phyloP scores from a whole-genome alignment of 53 echinoderm and acorn worm genomes.

The Patiria pectinifera region DNA sequence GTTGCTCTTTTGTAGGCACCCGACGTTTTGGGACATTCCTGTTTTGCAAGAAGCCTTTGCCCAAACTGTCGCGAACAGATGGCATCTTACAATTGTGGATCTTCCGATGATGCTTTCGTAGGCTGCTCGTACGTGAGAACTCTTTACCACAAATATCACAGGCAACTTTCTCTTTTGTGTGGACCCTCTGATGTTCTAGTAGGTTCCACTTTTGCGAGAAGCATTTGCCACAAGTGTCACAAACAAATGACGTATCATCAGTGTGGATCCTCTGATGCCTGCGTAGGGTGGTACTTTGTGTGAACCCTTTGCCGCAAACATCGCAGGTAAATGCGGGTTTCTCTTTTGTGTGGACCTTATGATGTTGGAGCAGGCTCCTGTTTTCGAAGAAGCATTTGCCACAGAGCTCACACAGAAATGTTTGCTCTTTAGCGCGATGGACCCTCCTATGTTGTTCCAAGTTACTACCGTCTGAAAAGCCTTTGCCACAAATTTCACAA shows the following conservation, averaged over 20 bases:
- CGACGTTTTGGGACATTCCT: background rate
- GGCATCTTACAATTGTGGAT: background rate
- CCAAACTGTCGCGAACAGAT: background rate
- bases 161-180: background rate
- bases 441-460: no score
- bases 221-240: background rate
- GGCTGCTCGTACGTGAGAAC: background rate
- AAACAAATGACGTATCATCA: background rate
- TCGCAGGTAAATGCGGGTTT: background rate
- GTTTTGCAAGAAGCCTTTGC: background rate
- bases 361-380: no score
- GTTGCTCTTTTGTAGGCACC: no score
- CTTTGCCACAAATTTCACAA: no score
- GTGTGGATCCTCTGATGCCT: background rate
- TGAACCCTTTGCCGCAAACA: background rate
- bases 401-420: no score
- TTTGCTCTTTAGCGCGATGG: no score
- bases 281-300: background rate
- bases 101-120: background rate
- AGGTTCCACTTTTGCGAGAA: background rate
- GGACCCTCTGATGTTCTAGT: background rate
- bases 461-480: no score
- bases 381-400: no score
- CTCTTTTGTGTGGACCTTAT: no score
- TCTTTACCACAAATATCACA: background rate